A percentile compares a stretch with the other conserved stretches of the same genome.
Conservation (phyloP, 2,888 invertebrate species). For the Papilio elwesi region DNA sequence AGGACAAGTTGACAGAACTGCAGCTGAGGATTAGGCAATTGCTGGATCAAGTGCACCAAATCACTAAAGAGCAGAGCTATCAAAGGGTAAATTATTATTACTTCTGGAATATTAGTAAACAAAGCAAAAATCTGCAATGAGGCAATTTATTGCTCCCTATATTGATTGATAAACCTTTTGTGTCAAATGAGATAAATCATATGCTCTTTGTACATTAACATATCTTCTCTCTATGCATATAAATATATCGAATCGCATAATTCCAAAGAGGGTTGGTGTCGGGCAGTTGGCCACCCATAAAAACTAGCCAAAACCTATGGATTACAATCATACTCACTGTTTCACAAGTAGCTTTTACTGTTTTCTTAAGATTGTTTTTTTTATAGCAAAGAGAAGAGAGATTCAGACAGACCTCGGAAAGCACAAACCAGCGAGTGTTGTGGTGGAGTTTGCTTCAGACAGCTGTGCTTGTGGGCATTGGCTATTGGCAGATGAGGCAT, state of each 20-base stretch:
- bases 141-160: too few relatives aligned
- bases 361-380: slow-evolving; percentile 43
- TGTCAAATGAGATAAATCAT: too few relatives aligned
- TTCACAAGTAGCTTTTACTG: neutral
- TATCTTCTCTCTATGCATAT: too few relatives aligned
- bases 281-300: too few relatives aligned
- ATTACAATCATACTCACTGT: too few relatives aligned
- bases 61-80: slow-evolving; percentile 99
- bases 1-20: slow-evolving; percentile 97
- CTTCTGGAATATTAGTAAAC: too few relatives aligned
- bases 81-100: slow-evolving; percentile 88
- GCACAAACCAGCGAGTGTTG: slow-evolving; percentile 96
- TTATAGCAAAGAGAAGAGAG: slow-evolving; percentile 97
- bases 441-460: slow-evolving; percentile 99
- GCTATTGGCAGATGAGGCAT: slow-evolving; percentile 99
- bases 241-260: too few relatives aligned
- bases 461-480: slow-evolving; percentile 94
- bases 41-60: slow-evolving; percentile 98
- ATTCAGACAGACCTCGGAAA: slow-evolving; percentile 98
- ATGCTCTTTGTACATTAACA: too few relatives aligned
- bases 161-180: too few relatives aligned
- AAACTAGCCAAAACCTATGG: too few relatives aligned
- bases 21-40: slow-evolving; percentile 97
- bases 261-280: too few relatives aligned
- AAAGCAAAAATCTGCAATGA: too few relatives aligned